These are phyloP conservation scores for Egretta garzetta DNA, from an alignment of 2,113 vertebrate species.

Conservation along the genomic window DNA sequence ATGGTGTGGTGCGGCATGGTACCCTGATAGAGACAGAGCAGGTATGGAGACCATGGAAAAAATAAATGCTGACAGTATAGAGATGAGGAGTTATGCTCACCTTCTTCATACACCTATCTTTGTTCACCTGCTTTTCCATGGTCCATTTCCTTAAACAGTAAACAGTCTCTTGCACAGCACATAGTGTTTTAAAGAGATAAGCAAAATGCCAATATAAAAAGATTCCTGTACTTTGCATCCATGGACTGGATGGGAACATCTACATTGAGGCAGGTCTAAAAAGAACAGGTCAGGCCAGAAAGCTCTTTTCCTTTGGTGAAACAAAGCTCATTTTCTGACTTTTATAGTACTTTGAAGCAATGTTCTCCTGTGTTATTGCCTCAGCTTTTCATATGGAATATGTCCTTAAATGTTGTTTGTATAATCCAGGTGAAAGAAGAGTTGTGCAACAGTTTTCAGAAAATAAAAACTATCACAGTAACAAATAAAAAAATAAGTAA, in stretches of 20 bases:
- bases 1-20: accelerated
- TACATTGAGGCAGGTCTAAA: not conserved
- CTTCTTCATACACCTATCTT: not conserved
- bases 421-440: not conserved
- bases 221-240: not conserved
- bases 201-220: not conserved
- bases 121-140: not conserved
- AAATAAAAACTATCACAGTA: not conserved
- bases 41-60: accelerated
- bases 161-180: not conserved
- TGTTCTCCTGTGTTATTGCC: not conserved
- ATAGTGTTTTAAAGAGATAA: not conserved
- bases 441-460: not conserved
- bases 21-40: not conserved
- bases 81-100: not conserved
- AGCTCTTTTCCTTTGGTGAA: not conserved
- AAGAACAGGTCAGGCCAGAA: not conserved
- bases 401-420: not conserved
- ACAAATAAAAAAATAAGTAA: not conserved
- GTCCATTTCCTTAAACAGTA: not conserved
- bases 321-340: not conserved
- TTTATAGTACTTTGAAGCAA: not conserved
- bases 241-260: not conserved
- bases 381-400: not conserved
- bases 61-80: not conserved